A percentile compares a stretch with the other conserved stretches of the same genome.
Conservation (phyloP, 2,797 vertebrate genomes). For the Rhinella marina region DNA sequence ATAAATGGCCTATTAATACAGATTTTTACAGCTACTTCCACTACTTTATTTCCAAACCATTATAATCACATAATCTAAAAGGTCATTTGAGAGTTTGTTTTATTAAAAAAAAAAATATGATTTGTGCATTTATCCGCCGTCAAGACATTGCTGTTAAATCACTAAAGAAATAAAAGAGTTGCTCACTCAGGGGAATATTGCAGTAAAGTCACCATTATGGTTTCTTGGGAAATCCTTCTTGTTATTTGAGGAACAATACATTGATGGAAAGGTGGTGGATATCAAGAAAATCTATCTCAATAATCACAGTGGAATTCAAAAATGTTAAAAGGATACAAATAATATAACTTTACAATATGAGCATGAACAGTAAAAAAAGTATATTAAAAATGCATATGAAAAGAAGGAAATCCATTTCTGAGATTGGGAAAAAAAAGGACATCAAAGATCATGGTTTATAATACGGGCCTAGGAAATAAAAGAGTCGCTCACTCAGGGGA, state of each 20-base stretch:
- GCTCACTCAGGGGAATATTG: conserved; percentile 21
- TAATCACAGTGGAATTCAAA: background rate
- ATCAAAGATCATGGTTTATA: too few relatives aligned
- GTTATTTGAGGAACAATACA: background rate
- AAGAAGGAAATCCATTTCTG: background rate
- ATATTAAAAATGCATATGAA: background rate
- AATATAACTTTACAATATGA: background rate
- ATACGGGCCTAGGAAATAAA: background rate
- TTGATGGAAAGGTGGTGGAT: background rate
- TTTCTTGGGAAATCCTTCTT: background rate
- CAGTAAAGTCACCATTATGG: background rate
- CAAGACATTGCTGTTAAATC: conserved; percentile 7
- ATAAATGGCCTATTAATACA: background rate
- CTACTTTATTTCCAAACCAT: background rate
- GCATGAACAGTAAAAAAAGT: background rate
- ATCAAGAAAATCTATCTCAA: background rate
- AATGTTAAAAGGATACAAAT: background rate
- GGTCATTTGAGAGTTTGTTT: conserved; percentile 15
- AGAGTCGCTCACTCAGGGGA: conserved; percentile 4
- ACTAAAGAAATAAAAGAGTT: conserved; percentile 15
- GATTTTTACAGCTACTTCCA: background rate
- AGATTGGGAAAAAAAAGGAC: too few relatives aligned
- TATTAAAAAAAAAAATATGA: conserved; percentile 14
- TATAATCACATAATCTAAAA: background rate
- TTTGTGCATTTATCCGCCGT: conserved; percentile 1